phyloP scores from a whole-genome alignment of 2,888 invertebrate species.

The Gymnocheta viridis region DNA sequence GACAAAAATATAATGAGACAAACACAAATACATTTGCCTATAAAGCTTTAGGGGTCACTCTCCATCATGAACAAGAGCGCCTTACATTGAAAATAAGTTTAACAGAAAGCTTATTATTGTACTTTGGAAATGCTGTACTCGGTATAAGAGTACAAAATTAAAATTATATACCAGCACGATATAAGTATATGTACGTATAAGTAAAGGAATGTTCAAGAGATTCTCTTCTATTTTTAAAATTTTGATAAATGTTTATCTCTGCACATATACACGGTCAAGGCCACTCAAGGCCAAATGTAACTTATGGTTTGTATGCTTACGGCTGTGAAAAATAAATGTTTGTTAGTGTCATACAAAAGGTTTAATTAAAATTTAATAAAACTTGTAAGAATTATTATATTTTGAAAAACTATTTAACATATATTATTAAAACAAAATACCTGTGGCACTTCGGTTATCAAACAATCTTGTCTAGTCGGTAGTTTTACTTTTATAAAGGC shows the following conservation, averaged over 20 bases:
- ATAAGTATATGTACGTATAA: neutral
- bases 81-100: slow-evolving; percentile 56
- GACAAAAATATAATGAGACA: neutral
- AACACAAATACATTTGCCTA: neutral
- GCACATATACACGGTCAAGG: slow-evolving; percentile 76
- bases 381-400: neutral
- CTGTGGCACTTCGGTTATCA: neutral
- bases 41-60: neutral
- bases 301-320: slow-evolving; percentile 10
- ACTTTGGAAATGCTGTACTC: neutral
- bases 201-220: neutral
- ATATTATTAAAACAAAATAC: neutral
- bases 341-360: neutral
- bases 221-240: slow-evolving; percentile 31
- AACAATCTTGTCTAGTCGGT: slow-evolving; percentile 12
- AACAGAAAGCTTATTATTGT: slow-evolving; percentile 40
- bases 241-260: slow-evolving; percentile 50
- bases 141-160: slow-evolving; percentile 50
- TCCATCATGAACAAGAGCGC: neutral
- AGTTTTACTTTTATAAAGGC: neutral
- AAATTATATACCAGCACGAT: neutral
- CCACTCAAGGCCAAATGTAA: slow-evolving; percentile 76
- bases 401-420: neutral
- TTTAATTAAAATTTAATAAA: slow-evolving; percentile 26
- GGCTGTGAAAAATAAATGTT: neutral